Base-by-base conservation (phyloP, 1,140 invertebrate genomes). In the Acyrthosiphon pisum region DNA sequence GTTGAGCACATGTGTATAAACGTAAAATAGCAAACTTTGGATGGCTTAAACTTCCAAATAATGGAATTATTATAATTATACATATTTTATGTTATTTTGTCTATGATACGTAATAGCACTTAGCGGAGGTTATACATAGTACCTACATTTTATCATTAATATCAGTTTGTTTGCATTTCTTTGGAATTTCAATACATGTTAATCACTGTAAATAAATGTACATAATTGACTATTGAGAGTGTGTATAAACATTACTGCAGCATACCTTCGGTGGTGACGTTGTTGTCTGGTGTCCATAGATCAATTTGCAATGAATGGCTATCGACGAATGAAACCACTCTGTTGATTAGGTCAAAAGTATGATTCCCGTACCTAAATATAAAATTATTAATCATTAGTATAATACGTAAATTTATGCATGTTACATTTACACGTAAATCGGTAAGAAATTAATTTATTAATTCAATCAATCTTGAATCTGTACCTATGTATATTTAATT, bases 231-330 rank as follows among this genome's bases (percentile, higher is more conserved):
- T n/a, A n/a, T n/a, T 83, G 20, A 23, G 37, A 83, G 41, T 23
- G 7, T 84, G 18, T 41, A 26, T 26, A 22, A 88, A 53, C 9
- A 56, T 90, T 60, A 60, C 9, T 60, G 23, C n/a, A 41, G 23
- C 22, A 50, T 50, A 93, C 91, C 91, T 93, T 84, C 76, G 11
- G 22, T 6, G 46, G 26, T 83, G 35, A 6, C 91, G 23, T 56
- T 50, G 22, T 53, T 22, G 37, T 86, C 50, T 18, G 37, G 48
- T 83, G 81, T 84, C 91, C 81, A 53, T 35, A 93, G 35, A 56
- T 93, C 91, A 37, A 93, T 93, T n/a, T 84, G 46, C 37, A 93
- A 93, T 3, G 68, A 84, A 41, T 68, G 81, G 2, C 48, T 86
- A 6, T 93, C 35, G 9, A 93, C 18, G 18, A 93, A 93, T 22